Evolutionary conservation across 2,888 invertebrate species (phyloP).

Genomic region (Antitype chi): DNA sequence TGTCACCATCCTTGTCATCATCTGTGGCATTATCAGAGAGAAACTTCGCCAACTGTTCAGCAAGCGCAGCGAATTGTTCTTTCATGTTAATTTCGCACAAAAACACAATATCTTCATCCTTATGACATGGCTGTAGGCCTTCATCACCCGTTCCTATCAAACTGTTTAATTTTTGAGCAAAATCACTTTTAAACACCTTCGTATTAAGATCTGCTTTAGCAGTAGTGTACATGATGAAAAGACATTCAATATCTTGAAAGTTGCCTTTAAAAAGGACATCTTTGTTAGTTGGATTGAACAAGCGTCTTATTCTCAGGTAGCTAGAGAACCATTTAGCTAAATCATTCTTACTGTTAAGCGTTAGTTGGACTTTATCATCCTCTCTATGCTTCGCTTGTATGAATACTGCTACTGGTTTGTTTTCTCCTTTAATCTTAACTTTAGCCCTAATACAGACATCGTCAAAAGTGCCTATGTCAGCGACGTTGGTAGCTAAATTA

Average conservation of each 20-base stretch:
- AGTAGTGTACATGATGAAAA: slow-evolving; percentile 59
- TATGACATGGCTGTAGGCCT: slow-evolving; percentile 16
- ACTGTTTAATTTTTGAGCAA: slow-evolving; percentile 27
- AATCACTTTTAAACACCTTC: background rate
- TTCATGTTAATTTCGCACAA: slow-evolving; percentile 37
- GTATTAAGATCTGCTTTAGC: slow-evolving; percentile 38
- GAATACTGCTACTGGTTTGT: slow-evolving; percentile 43
- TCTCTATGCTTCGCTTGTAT: slow-evolving; percentile 61
- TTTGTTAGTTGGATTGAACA: slow-evolving; percentile 24
- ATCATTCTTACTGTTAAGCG: slow-evolving; percentile 40
- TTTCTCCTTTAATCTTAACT: slow-evolving; percentile 25
- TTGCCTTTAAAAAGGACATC: slow-evolving; percentile 44
- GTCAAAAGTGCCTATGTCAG: slow-evolving; percentile 59
- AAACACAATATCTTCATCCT: slow-evolving; percentile 33
- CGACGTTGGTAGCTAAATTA: slow-evolving; percentile 58
- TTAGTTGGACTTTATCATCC: slow-evolving; percentile 20
- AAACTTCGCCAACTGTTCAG: slow-evolving; percentile 33
- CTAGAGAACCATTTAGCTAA: slow-evolving; percentile 50
- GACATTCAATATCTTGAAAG: slow-evolving; percentile 40
- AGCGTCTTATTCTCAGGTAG: slow-evolving; percentile 44
- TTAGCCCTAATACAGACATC: slow-evolving; percentile 59
- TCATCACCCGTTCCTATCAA: slow-evolving; percentile 49
- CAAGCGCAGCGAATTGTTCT: slow-evolving; percentile 45
- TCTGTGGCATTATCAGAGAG: slow-evolving; percentile 18
- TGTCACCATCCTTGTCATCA: background rate